These are phyloP conservation scores for Zelostemma sp. DNA, from an alignment of 1,140 invertebrate genomes.

Conservation along the genomic window DNA sequence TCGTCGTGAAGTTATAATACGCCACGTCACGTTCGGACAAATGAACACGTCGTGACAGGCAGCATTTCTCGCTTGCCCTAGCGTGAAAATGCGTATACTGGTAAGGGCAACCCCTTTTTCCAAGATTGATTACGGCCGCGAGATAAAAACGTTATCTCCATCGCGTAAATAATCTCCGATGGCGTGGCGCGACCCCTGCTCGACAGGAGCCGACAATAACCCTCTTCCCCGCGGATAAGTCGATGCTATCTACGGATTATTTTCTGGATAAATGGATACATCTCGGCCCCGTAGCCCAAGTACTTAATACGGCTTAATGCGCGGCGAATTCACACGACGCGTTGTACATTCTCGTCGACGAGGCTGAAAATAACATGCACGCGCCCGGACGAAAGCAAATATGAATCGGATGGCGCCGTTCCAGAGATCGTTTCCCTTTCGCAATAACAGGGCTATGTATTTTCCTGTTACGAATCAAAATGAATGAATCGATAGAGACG, in stretches of 20 bases:
- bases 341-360: conserved; percentile 28
- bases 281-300: conserved; percentile 38
- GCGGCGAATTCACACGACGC: conserved; percentile 46
- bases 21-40: conserved; percentile 53
- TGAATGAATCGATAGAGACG: conserved; percentile 27
- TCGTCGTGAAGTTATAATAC: no score
- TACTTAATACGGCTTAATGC: conserved; percentile 48
- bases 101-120: conserved; percentile 61
- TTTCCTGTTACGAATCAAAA: no score
- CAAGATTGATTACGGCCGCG: conserved; percentile 62
- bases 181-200: conserved; percentile 31
- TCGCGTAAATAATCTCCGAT: conserved; percentile 69
- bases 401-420: conserved; percentile 43
- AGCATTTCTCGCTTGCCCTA: conserved; percentile 65
- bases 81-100: conserved; percentile 60
- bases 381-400: conserved; percentile 40
- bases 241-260: conserved; percentile 67
- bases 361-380: conserved; percentile 15
- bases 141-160: conserved; percentile 69
- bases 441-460: no score
- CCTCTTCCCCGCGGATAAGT: conserved; percentile 24
- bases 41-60: conserved; percentile 68
- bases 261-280: conserved; percentile 67
- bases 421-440: no score
- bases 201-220: conserved; percentile 6